These are phyloP conservation scores for Trissoscelio sp. DNA, from an alignment of 2,888 invertebrate genomes.

Conservation along the genomic window DNA sequence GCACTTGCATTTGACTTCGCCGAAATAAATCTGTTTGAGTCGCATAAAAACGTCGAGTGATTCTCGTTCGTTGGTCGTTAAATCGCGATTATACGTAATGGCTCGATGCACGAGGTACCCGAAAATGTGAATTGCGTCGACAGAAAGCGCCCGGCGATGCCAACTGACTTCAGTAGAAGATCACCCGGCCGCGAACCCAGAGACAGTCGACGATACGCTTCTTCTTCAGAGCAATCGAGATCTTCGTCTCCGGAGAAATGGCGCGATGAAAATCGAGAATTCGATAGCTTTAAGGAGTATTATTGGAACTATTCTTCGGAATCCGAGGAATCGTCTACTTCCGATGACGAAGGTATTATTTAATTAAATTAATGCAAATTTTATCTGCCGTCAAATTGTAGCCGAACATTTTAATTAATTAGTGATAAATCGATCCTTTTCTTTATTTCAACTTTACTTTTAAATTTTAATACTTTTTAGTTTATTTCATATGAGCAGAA, in stretches of 20 bases:
- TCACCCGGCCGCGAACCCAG: constrained; percentile 75
- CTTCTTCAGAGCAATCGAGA: constrained; percentile 69
- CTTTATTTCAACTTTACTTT: too few species aligned
- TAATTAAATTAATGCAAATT: constrained; percentile 33
- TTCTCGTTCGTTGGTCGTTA: constrained; percentile 47
- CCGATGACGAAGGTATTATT: constrained; percentile 81
- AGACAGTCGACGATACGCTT: constrained; percentile 72
- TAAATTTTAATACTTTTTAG: too few species aligned
- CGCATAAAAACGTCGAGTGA: constrained; percentile 14
- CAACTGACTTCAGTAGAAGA: constrained; percentile 79
- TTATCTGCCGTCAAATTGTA: neutral
- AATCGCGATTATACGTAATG: constrained; percentile 38
- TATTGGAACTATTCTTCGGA: constrained; percentile 80
- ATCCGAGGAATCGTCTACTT: constrained; percentile 81
- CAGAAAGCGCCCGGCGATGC: constrained; percentile 80
- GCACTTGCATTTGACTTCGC: neutral
- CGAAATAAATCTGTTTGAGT: constrained; percentile 24
- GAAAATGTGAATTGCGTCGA: constrained; percentile 55
- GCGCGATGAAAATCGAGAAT: constrained; percentile 69
- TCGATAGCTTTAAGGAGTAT: constrained; percentile 69
- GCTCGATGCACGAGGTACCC: constrained; percentile 12
- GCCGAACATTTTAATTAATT: neutral
- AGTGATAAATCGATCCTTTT: too few species aligned
- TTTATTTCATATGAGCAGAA: too few species aligned
- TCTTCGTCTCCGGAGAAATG: constrained; percentile 72